These are phyloP conservation scores for Neodiprion fabricii DNA, from an alignment of 1,140 invertebrate species.

Conservation along the genomic window DNA sequence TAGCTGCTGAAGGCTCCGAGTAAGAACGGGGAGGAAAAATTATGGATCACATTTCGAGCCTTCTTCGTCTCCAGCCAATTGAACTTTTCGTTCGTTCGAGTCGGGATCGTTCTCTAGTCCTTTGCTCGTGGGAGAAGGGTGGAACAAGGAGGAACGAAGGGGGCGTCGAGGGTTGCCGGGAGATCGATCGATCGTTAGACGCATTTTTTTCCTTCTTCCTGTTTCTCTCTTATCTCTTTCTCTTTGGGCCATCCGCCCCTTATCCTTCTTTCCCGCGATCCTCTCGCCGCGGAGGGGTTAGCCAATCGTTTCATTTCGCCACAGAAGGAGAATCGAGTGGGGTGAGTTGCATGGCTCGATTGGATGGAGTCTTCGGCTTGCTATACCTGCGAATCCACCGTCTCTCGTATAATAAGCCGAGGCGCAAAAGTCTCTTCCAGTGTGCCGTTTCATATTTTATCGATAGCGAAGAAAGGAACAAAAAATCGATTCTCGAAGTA, in stretches of 20 bases:
- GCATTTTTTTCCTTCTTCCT: not conserved
- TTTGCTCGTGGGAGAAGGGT: not conserved
- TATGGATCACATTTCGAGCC: not conserved
- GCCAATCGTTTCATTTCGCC: too few relatives aligned
- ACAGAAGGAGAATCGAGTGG: too few relatives aligned
- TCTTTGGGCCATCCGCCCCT: not conserved
- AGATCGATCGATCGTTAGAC: not conserved
- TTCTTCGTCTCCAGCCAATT: not conserved
- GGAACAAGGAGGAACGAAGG: not conserved
- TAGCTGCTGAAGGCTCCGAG: too few relatives aligned
- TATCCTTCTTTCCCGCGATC: not conserved
- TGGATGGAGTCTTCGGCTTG: too few relatives aligned
- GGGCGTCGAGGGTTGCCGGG: not conserved
- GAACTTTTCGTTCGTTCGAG: not conserved
- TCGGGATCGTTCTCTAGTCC: not conserved
- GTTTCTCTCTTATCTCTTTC: not conserved
- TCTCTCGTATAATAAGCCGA: too few relatives aligned
- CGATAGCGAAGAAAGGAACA: too few relatives aligned
- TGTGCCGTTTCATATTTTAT: too few relatives aligned
- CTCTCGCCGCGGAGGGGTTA: too few relatives aligned
- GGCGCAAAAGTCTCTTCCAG: too few relatives aligned
- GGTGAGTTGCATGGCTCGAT: too few relatives aligned
- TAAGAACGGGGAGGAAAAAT: not conserved
- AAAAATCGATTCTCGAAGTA: too few relatives aligned
- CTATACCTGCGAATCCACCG: too few relatives aligned